Conservation (phyloP, 2,113 vertebrate species). For the Thunnus maccoyii region DNA sequence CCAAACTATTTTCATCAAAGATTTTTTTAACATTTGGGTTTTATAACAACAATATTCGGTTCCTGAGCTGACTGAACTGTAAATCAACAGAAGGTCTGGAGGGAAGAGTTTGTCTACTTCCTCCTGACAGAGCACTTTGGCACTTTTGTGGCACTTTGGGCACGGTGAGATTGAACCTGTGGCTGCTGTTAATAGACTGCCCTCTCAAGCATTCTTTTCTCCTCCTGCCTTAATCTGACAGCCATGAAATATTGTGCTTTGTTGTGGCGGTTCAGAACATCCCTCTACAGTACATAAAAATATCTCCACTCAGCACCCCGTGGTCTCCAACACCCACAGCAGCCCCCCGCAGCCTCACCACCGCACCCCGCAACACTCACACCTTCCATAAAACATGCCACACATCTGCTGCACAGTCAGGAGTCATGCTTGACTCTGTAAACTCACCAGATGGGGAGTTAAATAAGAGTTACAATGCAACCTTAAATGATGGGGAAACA, state of each 20-base stretch:
- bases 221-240: slow-evolving; percentile 47
- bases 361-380: slow-evolving; percentile 70
- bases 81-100: slow-evolving; percentile 9
- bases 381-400: slow-evolving; percentile 80
- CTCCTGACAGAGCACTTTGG: slow-evolving; percentile 14
- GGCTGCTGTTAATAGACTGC: slow-evolving; percentile 33
- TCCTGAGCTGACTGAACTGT: neutral
- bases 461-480: slow-evolving; percentile 79
- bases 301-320: slow-evolving; percentile 60
- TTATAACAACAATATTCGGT: neutral
- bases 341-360: slow-evolving; percentile 40
- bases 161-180: slow-evolving; percentile 41
- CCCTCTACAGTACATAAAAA: slow-evolving; percentile 80
- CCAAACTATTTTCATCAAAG: neutral
- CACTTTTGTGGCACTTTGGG: slow-evolving; percentile 17
- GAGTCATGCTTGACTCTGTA: slow-evolving; percentile 82
- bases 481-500: slow-evolving; percentile 76
- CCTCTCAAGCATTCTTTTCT: slow-evolving; percentile 29
- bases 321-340: slow-evolving; percentile 57
- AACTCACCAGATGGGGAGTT: slow-evolving; percentile 84
- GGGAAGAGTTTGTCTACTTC: slow-evolving; percentile 8
- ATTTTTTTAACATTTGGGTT: neutral
- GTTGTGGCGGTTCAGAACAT: slow-evolving; percentile 72
- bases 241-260: slow-evolving; percentile 58
- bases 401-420: slow-evolving; percentile 86